A percentile compares a stretch with the other conserved stretches of the same genome.
phyloP scores from a whole-genome alignment of 2,797 vertebrate genomes.

The Stomatorhinus walkeri region DNA sequence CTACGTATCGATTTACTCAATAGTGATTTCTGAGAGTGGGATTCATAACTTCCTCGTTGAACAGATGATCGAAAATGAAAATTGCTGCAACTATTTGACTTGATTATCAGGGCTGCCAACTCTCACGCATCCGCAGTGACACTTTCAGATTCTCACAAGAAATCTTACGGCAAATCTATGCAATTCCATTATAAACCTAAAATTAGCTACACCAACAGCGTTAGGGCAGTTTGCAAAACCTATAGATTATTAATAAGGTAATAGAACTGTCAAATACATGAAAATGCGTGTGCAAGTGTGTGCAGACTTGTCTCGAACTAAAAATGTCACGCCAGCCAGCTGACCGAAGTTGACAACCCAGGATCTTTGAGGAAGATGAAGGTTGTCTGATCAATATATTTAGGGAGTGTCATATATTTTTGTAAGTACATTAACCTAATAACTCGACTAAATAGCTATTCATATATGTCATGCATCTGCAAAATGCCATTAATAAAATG shows the following conservation, averaged over 20 bases:
- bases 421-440: neutral
- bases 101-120: neutral
- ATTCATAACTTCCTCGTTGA: slow-evolving; percentile 1
- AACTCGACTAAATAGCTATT: neutral
- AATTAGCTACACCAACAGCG: neutral
- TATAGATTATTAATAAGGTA: neutral
- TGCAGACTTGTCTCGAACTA: neutral
- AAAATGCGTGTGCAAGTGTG: neutral
- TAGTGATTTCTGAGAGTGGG: neutral
- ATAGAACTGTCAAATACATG: neutral
- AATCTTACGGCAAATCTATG: neutral
- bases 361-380: neutral
- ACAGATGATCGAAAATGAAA: neutral
- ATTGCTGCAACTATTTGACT: neutral
- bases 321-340: neutral
- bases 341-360: neutral
- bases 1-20: neutral
- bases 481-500: neutral
- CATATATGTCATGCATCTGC: neutral
- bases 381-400: neutral
- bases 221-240: neutral
- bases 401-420: neutral
- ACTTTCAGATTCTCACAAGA: neutral
- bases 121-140: neutral
- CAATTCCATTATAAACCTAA: neutral